These are phyloP conservation scores for Sarcophaga carnaria DNA, from an alignment of 2,888 invertebrate species.

Conservation along the genomic window DNA sequence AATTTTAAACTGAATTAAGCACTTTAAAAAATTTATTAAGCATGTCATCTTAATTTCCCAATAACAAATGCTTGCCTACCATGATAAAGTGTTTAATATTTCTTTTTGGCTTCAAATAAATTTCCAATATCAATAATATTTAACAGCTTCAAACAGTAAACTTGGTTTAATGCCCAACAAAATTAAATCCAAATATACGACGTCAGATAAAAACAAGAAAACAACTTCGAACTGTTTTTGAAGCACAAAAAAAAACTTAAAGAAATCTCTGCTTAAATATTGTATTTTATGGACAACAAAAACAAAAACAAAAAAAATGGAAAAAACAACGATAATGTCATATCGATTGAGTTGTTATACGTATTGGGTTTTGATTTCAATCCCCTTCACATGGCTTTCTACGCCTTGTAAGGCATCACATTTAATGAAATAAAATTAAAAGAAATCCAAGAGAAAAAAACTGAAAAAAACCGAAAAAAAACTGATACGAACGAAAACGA, in stretches of 20 bases:
- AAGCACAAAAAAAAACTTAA: too few species aligned
- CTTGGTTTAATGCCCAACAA: neutral
- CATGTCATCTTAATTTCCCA: too few species aligned
- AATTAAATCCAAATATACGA: too few species aligned
- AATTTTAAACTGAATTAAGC: too few species aligned
- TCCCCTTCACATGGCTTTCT: neutral
- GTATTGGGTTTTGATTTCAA: constrained; percentile 13
- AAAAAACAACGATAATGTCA: constrained; percentile 17
- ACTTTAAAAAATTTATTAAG: too few species aligned
- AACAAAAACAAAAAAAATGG: neutral
- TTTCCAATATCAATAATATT: constrained; percentile 12
- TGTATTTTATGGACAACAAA: neutral
- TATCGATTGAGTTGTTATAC: constrained; percentile 35
- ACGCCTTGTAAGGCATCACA: neutral
- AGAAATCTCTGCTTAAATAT: neutral
- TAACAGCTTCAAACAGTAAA: constrained; percentile 23
- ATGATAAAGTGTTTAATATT: too few species aligned
- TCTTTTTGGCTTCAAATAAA: too few species aligned
- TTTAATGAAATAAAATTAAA: constrained; percentile 45
- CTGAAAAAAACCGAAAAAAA: neutral
- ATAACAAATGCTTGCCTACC: too few species aligned
- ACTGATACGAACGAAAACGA: constrained; percentile 16
- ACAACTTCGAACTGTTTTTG: too few species aligned
- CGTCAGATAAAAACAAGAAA: too few species aligned
- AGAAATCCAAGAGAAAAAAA: neutral